Percentiles rank a stretch among this genome's conserved stretches.
These are phyloP conservation scores for Epinephelus malabaricus DNA, from an alignment of 2,797 vertebrate species.

Conservation along the genomic window DNA sequence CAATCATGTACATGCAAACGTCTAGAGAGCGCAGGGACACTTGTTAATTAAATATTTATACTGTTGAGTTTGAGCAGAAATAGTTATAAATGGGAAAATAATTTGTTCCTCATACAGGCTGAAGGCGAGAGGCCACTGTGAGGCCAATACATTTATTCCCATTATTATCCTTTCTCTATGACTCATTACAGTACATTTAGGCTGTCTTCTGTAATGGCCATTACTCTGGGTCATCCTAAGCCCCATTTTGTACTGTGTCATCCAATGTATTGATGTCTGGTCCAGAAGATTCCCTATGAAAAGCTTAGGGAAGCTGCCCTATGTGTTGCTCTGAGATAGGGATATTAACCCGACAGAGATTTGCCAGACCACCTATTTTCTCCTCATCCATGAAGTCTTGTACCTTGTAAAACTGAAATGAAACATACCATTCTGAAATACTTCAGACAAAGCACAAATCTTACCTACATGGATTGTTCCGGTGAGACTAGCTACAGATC, in stretches of 20 bases:
- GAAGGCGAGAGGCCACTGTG: background rate
- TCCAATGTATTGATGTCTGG: constrained; percentile 4
- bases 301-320: background rate
- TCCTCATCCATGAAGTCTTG: background rate
- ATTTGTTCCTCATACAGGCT: constrained; percentile 5
- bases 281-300: constrained; percentile 22
- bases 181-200: constrained; percentile 14
- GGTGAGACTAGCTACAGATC: background rate
- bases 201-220: background rate
- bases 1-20: background rate
- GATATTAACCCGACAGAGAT: background rate
- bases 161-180: constrained; percentile 9
- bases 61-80: constrained; percentile 8
- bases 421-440: constrained; percentile 2
- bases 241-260: background rate
- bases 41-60: constrained; percentile 27
- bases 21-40: background rate
- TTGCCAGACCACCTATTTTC: background rate
- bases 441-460: background rate
- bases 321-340: constrained; percentile 13
- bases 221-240: constrained; percentile 15
- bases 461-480: background rate
- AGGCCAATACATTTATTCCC: constrained; percentile 15
- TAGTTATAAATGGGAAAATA: background rate
- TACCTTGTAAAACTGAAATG: constrained; percentile 17